Evolutionary conservation across 1,140 invertebrate species (phyloP), one percentile per base, ranked within the genome.

Genomic region (Amphibalanus amphitrite): DNA sequence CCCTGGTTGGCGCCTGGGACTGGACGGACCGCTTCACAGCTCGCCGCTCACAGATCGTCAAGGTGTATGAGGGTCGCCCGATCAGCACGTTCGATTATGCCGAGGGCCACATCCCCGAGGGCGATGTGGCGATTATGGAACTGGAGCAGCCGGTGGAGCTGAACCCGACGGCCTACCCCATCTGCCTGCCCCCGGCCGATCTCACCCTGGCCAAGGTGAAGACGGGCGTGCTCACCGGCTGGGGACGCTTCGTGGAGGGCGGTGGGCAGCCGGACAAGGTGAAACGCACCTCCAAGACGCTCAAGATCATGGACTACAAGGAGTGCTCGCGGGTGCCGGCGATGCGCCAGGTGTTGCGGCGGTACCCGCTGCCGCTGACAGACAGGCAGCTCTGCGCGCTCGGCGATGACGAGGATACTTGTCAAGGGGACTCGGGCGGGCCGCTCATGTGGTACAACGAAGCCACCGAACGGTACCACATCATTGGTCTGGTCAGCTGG

Each of bases 1-100:
- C 30, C 75, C 88, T 86, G 69, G 91, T 90, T 33, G 85, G 90
- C 28, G 92, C 91, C 76, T 88, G 85, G 29, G 90, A 91, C 77
- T 83, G 95, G 64, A 87, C 90, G 76, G 90, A 95, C 0, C 84
- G 92, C 26, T 82, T 95, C 0, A 92, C 92, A 0, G 92, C 95
- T 15, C 70, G 68, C 29, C 29, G 26, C 25, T 47, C 47, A 20
- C 47, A 30, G n/a, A 72, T 28, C 25, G 29, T 72, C 15, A 68
- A 29, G 17, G 17, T 28, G 29, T 38, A 73, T 23, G 47, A 68
- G 25, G 69, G 72, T 25, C 59, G 67, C 29, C 40, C 40, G 0
- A 67, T 72, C 38, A 78, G 79, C 33, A 75, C 78, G 1, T 72
- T 79, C 4, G 81, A 85, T 76, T 79, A 80, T 4, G 86, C 82